Percentiles rank a stretch among this genome's conserved stretches.
These are phyloP conservation scores for Sesia bembeciformis DNA, from an alignment of 2,888 invertebrate species.

Conservation along the genomic window DNA sequence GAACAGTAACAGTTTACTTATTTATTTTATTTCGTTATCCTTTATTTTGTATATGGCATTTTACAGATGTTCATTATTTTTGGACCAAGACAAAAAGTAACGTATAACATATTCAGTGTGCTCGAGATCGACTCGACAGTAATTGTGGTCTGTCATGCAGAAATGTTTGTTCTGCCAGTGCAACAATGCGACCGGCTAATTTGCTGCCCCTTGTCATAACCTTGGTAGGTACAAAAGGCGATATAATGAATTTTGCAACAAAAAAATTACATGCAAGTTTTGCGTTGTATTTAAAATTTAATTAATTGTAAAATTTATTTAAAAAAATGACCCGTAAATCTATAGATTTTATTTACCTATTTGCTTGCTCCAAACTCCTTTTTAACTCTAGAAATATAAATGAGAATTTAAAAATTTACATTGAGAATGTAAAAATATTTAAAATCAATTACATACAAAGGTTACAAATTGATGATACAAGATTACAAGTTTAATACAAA, in stretches of 20 bases:
- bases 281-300: background rate
- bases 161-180: slow-evolving; percentile 4
- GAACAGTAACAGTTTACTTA: no score
- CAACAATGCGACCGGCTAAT: slow-evolving; percentile 7
- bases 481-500: no score
- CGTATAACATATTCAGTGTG: background rate
- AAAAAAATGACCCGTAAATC: no score
- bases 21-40: no score
- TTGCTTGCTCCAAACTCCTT: no score
- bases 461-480: no score
- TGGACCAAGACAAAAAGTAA: background rate
- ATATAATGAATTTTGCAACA: slow-evolving; percentile 1
- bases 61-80: background rate
- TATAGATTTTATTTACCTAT: no score
- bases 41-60: background rate
- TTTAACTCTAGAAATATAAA: no score
- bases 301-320: background rate
- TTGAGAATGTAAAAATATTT: no score
- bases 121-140: background rate
- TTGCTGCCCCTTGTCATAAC: slow-evolving; percentile 7
- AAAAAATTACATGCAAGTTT: background rate
- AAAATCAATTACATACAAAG: no score
- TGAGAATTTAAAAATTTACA: no score
- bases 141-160: slow-evolving; percentile 1
- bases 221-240: slow-evolving; percentile 7